Percentiles rank a stretch among this genome's conserved stretches.
These are phyloP conservation scores for Macrobrachium nipponense DNA, from an alignment of 1,140 invertebrate species.

Conservation along the genomic window DNA sequence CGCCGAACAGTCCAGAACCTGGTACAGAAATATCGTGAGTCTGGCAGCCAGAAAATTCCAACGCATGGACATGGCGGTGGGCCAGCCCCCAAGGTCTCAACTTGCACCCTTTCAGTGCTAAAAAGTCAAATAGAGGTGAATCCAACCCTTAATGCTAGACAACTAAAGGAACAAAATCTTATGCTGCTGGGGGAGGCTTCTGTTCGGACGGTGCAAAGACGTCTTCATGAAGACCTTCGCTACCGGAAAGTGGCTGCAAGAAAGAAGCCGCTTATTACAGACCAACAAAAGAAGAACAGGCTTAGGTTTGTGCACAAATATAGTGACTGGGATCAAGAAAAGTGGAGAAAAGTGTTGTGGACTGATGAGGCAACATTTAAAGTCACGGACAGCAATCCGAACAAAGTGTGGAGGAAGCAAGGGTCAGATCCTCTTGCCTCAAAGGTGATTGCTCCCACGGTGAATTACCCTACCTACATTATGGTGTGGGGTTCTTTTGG, in stretches of 20 bases:
- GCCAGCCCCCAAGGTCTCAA: too few relatives aligned
- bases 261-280: not conserved
- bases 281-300: not conserved
- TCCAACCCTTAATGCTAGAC: not conserved
- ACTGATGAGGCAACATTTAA: conserved; percentile 22
- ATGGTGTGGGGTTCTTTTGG: too few relatives aligned
- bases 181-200: not conserved
- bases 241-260: not conserved
- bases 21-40: too few relatives aligned
- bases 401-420: not conserved
- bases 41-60: too few relatives aligned
- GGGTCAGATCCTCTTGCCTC: conserved; percentile 6
- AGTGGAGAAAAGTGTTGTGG: conserved; percentile 29
- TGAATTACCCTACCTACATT: too few relatives aligned
- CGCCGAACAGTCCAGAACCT: too few relatives aligned
- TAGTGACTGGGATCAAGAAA: not conserved
- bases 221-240: not conserved
- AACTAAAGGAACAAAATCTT: conserved; percentile 23
- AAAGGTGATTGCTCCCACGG: too few relatives aligned
- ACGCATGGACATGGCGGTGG: too few relatives aligned
- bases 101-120: not conserved
- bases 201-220: not conserved
- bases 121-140: not conserved
- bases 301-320: conserved; percentile 16
- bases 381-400: not conserved